A percentile compares a stretch with the other conserved stretches of the same genome.
Evolutionary conservation across 2,888 invertebrate species (phyloP).

Genomic region (Ischnura elegans): DNA sequence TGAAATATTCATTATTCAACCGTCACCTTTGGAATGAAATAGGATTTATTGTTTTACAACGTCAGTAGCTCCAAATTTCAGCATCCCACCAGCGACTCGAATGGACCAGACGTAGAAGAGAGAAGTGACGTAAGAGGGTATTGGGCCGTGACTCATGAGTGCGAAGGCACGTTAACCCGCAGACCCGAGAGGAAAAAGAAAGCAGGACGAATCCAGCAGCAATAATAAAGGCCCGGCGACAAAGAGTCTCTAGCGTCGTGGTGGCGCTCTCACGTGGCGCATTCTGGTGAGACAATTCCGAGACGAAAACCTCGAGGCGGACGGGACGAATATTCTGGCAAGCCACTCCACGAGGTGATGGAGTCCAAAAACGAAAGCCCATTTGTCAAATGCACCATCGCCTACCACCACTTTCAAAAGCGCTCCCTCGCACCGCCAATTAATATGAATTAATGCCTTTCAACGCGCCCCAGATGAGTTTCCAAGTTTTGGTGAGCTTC

Average conservation of each 20-base stretch:
- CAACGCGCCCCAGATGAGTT: slow-evolving; percentile 1
- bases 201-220: not conserved
- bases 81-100: not conserved
- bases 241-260: not conserved
- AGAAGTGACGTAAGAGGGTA: not conserved
- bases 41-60: not conserved
- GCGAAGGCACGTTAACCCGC: not conserved
- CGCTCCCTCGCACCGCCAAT: not conserved
- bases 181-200: not conserved
- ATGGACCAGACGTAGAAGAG: not conserved
- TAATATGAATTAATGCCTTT: slow-evolving; percentile 58
- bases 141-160: not conserved
- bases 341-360: not conserved
- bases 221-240: not conserved
- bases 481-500: slow-evolving; percentile 32
- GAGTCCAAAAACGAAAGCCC: slow-evolving; percentile 16
- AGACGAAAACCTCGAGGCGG: not conserved
- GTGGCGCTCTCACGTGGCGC: slow-evolving; percentile 26
- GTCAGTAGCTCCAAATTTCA: not conserved
- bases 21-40: not conserved
- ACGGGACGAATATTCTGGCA: slow-evolving; percentile 42
- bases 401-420: not conserved
- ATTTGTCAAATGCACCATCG: slow-evolving; percentile 45
- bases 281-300: not conserved
- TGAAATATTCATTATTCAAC: not conserved